Base-by-base conservation (phyloP, 2,113 vertebrate genomes). In the Lota lota region DNA sequence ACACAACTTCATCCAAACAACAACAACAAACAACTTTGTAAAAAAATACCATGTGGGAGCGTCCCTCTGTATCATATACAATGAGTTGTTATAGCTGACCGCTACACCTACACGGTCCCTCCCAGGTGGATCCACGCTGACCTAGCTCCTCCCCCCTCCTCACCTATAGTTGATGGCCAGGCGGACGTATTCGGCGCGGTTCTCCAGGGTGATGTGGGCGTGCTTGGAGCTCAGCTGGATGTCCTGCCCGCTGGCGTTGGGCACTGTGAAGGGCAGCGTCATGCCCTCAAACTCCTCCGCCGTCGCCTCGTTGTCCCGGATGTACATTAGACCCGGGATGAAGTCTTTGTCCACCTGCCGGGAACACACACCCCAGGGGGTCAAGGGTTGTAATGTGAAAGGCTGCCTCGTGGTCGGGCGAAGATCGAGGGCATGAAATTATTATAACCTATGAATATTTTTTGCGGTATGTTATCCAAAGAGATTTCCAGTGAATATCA, bases 291-390 rank as follows among this genome's bases (percentile, higher is more conserved):
- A 98, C 86, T 99, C 97, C 78, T 97, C 96, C 0, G 96, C 93
- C 17, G 96, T 95, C 33, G 97, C 96, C 85, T 99, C 97, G 0
- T 97, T 98, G 89, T 98, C 97, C 47, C 97, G 92, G 85, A 99
- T 99, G 79, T 98, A 99, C 97, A 99, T 99, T 73, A 99, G 91
- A 6, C 97, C 97, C 15, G 97, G 97, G 88, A 99, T 99, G 77
- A 99, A 99, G 86, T 99, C 97, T 81, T 99, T 99, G 90, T 99
- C 97, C 36, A 99, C 97, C 97, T 99, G 84, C 0, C 1, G 21
- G 16, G 18, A 16, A 8, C 5, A 63, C 7, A n/a, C 40, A 10
- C 40, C 6, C 10, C 1, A 12, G 10, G 40, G 40, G 40, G 40
- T 47, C 40, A 47, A 47, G 40, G 40, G 40, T 47, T 11, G 12